Percentiles rank a stretch among this genome's conserved stretches.
Conservation (phyloP, 2,888 invertebrate species). For the Euzophera pinguis region DNA sequence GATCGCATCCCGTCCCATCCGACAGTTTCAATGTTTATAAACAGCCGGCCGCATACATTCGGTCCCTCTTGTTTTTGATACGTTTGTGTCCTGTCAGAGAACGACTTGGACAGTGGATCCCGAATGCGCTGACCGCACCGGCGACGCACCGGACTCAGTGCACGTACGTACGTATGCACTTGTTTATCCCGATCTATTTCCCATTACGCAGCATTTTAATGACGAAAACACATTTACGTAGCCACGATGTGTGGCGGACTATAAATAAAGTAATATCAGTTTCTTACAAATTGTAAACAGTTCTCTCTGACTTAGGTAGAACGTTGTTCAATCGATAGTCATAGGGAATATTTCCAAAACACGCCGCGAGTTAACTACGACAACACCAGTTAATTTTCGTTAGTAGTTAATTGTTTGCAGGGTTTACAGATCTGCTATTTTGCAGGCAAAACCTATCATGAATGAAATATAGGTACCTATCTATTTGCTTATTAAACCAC, state of each 20-base stretch:
- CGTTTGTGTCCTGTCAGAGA: slow-evolving; percentile 42
- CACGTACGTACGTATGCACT: slow-evolving; percentile 67
- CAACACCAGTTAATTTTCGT: background rate
- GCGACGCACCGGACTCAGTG: slow-evolving; percentile 42
- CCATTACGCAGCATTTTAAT: slow-evolving; percentile 31
- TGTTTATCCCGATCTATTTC: slow-evolving; percentile 39
- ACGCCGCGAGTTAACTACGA: background rate
- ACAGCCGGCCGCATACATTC: slow-evolving; percentile 68
- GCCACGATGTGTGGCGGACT: slow-evolving; percentile 30
- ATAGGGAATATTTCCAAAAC: background rate
- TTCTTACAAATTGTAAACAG: slow-evolving; percentile 35
- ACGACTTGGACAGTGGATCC: slow-evolving; percentile 45
- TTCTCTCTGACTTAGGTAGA: slow-evolving; percentile 14
- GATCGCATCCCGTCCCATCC: slow-evolving; percentile 56
- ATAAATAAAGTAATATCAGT: slow-evolving; percentile 35
- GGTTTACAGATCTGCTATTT: too few species aligned
- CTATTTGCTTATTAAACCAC: too few species aligned
- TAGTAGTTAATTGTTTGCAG: background rate
- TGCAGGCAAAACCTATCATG: too few species aligned
- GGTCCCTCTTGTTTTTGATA: slow-evolving; percentile 62
- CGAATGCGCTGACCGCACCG: slow-evolving; percentile 47
- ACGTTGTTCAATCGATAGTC: slow-evolving; percentile 7
- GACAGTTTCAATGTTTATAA: slow-evolving; percentile 72
- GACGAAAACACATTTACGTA: slow-evolving; percentile 39
- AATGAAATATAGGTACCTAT: too few species aligned